Base-by-base conservation (phyloP, 2,888 invertebrate species). In the Plagodis dolabraria region DNA sequence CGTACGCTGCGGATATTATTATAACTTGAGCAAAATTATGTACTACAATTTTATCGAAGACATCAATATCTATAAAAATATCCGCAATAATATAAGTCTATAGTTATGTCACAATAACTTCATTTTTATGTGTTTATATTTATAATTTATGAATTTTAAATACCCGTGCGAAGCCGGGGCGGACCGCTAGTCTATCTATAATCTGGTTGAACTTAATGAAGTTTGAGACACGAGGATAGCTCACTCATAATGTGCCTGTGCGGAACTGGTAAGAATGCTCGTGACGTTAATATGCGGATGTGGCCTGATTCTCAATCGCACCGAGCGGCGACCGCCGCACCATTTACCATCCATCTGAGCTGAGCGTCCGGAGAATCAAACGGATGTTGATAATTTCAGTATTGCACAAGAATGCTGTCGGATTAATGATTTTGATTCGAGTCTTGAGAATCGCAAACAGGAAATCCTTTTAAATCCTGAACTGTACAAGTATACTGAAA, bases 271-370 rank as follows among this genome's bases (percentile, higher is more conserved):
- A 81, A 80, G 77, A 78, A 80, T 79, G 79, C 76, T 76, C 79
- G 75, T 80, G 77, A 81, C 79, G 77, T 77, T 86, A 83, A 86
- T 83, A 81, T 74, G 77, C 83, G 87, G 86, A 87, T 85, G 84
- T 77, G 85, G 81, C 82, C 87, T 84, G 85, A 85, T 87, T 86
- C 85, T 84, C 82, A 85, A 84, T 85, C 80, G 82, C 70, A 73
- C 76, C 75, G 70, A 56, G 72, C 73, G 71, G 50, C 57, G 53
- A 48, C 72, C 71, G 72, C 43, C 43, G 40, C 74, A 74, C 79
- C 77, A 77, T 76, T 74, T 78, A 78, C 79, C 80, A 82, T 80
- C 82, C 78, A 82, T 77, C 76, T 71, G 68, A 71, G 77, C 77
- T 71, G 68, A 71, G 68, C 79, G 76, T 77, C 78, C 81, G 79